These are phyloP conservation scores for Dorcus hopei DNA, from an alignment of 2,888 invertebrate species.

Conservation along the genomic window DNA sequence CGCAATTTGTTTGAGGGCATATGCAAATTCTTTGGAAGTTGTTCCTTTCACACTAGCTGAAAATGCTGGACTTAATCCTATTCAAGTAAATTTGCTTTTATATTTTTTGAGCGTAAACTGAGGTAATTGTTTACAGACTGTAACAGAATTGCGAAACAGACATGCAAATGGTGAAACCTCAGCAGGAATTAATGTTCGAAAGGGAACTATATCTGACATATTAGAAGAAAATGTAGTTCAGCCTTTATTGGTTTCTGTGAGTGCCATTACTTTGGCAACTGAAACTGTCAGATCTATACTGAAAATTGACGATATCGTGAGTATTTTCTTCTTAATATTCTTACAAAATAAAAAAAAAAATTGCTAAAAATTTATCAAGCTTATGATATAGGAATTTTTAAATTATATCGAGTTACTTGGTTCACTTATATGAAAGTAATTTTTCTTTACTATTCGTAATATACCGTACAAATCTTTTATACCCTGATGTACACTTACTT, in stretches of 20 bases:
- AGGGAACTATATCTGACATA: conserved; percentile 95
- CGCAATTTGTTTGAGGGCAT: conserved; percentile 93
- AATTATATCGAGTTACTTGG: no score
- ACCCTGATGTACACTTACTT: no score
- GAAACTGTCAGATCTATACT: conserved; percentile 97
- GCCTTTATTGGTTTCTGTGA: conserved; percentile 91
- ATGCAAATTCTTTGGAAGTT: conserved; percentile 93
- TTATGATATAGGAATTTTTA: no score
- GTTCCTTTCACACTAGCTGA: conserved; percentile 89
- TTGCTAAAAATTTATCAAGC: no score
- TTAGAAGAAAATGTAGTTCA: conserved; percentile 96
- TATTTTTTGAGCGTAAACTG: neutral
- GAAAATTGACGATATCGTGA: conserved; percentile 98
- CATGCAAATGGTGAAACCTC: conserved; percentile 84
- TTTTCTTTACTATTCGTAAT: no score
- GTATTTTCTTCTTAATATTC: conserved; percentile 38
- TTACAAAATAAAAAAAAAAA: no score
- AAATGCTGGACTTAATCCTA: conserved; percentile 63
- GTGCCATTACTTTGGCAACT: conserved; percentile 89
- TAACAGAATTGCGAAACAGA: conserved; percentile 91
- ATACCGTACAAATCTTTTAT: no score
- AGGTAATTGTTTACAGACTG: conserved; percentile 56
- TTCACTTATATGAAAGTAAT: no score
- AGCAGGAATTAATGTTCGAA: conserved; percentile 94
- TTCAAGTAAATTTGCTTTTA: conserved; percentile 36